Evolutionary conservation across 1,140 invertebrate species (phyloP).

Genomic region (Penaeus vannamei): DNA sequence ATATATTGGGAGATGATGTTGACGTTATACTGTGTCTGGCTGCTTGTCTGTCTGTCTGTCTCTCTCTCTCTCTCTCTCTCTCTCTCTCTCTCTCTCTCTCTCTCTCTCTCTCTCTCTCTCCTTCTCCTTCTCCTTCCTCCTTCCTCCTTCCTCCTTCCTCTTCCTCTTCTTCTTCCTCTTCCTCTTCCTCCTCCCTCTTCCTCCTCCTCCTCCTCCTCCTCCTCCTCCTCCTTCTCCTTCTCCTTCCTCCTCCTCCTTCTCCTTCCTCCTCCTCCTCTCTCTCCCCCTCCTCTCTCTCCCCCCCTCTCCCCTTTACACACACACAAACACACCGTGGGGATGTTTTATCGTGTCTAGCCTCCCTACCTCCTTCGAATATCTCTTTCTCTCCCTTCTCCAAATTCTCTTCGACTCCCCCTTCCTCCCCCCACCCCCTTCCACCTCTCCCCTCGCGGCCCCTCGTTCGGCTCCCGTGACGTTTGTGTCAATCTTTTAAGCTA

Average conservation of each 20-base stretch:
- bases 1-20: neutral
- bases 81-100: neutral
- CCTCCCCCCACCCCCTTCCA: neutral
- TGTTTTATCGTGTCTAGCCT: no score
- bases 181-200: neutral
- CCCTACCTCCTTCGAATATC: neutral
- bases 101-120: neutral
- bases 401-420: neutral
- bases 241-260: neutral
- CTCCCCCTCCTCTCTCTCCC: neutral
- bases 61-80: neutral
- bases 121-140: neutral
- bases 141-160: neutral
- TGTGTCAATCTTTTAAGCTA: constrained; percentile 12
- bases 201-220: neutral
- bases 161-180: neutral
- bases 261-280: neutral
- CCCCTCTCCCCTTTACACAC: neutral
- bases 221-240: neutral
- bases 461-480: no score
- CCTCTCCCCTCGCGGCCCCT: no score
- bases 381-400: neutral
- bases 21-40: neutral
- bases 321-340: neutral
- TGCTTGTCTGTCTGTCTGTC: constrained; percentile 4